Conservation (phyloP, 2,888 invertebrate genomes). For the Perizoma flavofasciatum region DNA sequence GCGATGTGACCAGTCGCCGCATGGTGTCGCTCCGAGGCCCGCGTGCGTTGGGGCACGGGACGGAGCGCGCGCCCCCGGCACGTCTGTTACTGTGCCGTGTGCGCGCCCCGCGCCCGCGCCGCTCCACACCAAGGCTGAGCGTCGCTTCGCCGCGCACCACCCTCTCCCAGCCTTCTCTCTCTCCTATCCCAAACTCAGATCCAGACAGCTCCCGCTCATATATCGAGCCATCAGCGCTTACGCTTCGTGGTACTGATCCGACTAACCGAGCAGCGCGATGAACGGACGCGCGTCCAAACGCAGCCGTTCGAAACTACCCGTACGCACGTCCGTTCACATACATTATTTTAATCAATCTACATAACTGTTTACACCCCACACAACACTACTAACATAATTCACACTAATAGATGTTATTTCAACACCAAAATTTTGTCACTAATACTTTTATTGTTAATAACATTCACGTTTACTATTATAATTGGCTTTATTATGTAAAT, state of each 20-base stretch:
- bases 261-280: conserved; percentile 77
- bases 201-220: conserved; percentile 33
- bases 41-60: conserved; percentile 78
- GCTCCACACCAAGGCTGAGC: conserved; percentile 72
- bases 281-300: conserved; percentile 73
- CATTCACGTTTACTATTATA: conserved; percentile 48
- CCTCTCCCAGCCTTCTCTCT: conserved; percentile 39
- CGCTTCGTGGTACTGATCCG: conserved; percentile 75
- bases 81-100: conserved; percentile 43
- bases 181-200: conserved; percentile 35
- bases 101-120: conserved; percentile 73
- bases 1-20: conserved; percentile 89
- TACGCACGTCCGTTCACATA: conserved; percentile 78
- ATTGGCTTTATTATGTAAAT: conserved; percentile 75
- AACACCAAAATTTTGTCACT: conserved; percentile 76
- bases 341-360: conserved; percentile 58
- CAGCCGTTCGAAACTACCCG: conserved; percentile 35
- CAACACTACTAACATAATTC: conserved; percentile 79
- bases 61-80: conserved; percentile 61
- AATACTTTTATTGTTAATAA: conserved; percentile 52
- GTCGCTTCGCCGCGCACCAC: conserved; percentile 69
- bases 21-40: conserved; percentile 64
- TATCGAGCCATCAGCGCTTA: conserved; percentile 65
- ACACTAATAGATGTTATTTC: conserved; percentile 83
- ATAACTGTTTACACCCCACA: conserved; percentile 68